Evolutionary conservation across 2,113 vertebrate species (phyloP).

Genomic region (Muntiacus reevesi): DNA sequence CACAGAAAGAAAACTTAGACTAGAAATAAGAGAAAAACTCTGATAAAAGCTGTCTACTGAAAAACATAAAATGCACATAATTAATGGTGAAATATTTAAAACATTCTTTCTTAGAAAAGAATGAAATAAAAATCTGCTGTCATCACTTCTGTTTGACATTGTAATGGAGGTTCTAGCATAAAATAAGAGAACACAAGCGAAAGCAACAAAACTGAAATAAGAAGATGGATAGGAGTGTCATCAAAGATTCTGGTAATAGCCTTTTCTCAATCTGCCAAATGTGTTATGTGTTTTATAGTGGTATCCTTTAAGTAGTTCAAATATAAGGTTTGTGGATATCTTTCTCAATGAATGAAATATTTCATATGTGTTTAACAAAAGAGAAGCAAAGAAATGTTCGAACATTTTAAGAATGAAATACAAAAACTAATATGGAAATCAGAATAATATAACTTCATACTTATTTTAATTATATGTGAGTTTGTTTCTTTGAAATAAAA

Average conservation of each 20-base stretch:
- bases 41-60: not conserved
- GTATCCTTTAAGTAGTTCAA: not conserved
- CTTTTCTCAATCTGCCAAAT: not conserved
- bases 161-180: not conserved
- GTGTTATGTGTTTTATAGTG: not conserved
- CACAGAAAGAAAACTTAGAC: not conserved
- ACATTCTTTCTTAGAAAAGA: not conserved
- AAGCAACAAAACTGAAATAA: not conserved
- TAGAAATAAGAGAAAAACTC: not conserved
- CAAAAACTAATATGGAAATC: not conserved
- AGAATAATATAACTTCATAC: not conserved
- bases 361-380: not conserved
- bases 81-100: not conserved
- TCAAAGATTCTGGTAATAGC: not conserved
- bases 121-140: not conserved
- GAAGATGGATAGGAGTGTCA: not conserved
- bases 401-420: not conserved
- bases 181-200: not conserved
- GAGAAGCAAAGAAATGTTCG: not conserved
- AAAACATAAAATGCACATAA: not conserved
- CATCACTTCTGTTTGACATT: not conserved
- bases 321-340: not conserved
- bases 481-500: not conserved
- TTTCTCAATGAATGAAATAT: not conserved
- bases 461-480: not conserved